Evolutionary conservation across 37 sponge, comb jelly and placozoan species (phyloP), one percentile per base, ranked within the genome.

Genomic region (Beroe forskalii): DNA sequence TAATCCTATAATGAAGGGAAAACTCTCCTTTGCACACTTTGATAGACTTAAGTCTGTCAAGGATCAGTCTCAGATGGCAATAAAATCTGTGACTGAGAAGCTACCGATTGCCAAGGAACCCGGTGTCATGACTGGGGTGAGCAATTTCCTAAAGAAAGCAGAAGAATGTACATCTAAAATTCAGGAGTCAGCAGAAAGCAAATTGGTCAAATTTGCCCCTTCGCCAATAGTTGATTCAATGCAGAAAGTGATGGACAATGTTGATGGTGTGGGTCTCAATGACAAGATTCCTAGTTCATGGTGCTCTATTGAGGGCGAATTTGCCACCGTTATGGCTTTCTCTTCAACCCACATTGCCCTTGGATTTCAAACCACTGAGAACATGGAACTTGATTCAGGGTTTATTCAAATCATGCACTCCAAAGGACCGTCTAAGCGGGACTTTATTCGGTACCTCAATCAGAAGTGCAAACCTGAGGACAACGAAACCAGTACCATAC

Each of bases 271-370:
- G 12, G 55, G 86, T 17, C 55, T 80, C 48, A 80, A 80, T 24
- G 40, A 38, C 23, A 38, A 80, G 8, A 80, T 80, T n/a, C 86
- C 86, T 1, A 48, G 41, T 3, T 41, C 44, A 33, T 80, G 86
- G 86, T 22, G 17, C 14, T 2, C 42, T 8, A 44, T 80, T 19
- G 86, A 80, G 14, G 86, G 86, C 40, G 35, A 80, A 1, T 80
- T 80, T 38, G 37, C 86, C 20, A 80, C 86, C 27, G 22, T 80
- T 1, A 80, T 80, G 86, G 86, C 86, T 19, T 80, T 80, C 20
- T 33, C 43, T 2, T 44, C 35, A 80, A 80, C 86, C 55, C 86
- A 80, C 28, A 43, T 80, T 8, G 4, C 55, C 30, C 28, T 80
- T 6, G 48, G 48, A 22, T 80, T 30, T 27, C 44, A 80, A 37